Conservation (phyloP, 53 echinoderm and acorn worm genomes). For the Holothuria scabra region DNA sequence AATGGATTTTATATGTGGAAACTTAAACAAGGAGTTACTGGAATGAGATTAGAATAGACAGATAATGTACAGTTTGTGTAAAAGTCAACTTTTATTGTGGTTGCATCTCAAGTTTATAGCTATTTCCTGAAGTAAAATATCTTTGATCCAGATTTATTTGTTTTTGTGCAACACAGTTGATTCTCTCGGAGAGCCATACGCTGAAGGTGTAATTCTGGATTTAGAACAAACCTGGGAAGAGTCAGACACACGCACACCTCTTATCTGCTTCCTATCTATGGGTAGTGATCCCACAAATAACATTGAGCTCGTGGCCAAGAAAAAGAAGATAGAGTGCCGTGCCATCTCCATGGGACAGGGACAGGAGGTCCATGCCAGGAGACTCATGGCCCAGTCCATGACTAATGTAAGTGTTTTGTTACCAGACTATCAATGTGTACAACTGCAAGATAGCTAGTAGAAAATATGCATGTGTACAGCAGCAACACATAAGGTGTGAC, state of each 20-base stretch:
- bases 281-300: constrained; percentile 95
- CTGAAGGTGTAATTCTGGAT: constrained; percentile 92
- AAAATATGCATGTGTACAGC: too few species aligned
- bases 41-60: too few species aligned
- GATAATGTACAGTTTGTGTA: too few species aligned
- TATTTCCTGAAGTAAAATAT: too few species aligned
- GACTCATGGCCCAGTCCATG: constrained; percentile 88
- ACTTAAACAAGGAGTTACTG: too few species aligned
- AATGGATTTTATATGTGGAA: too few species aligned
- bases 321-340: constrained; percentile 91
- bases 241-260: constrained; percentile 83
- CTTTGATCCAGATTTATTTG: too few species aligned
- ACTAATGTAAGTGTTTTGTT: constrained; percentile 64
- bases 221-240: constrained; percentile 93
- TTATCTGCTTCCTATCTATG: constrained; percentile 98
- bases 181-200: constrained; percentile 84
- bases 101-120: too few species aligned
- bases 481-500: background rate
- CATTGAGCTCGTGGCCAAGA: constrained; percentile 92
- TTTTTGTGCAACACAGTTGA: constrained; percentile 60
- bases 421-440: too few species aligned
- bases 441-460: too few species aligned
- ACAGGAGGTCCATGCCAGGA: constrained; percentile 94
- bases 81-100: too few species aligned
- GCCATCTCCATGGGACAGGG: constrained; percentile 99